phyloP scores from a whole-genome alignment of 2,113 vertebrate genomes.

The Choloepus hoffmanni region DNA sequence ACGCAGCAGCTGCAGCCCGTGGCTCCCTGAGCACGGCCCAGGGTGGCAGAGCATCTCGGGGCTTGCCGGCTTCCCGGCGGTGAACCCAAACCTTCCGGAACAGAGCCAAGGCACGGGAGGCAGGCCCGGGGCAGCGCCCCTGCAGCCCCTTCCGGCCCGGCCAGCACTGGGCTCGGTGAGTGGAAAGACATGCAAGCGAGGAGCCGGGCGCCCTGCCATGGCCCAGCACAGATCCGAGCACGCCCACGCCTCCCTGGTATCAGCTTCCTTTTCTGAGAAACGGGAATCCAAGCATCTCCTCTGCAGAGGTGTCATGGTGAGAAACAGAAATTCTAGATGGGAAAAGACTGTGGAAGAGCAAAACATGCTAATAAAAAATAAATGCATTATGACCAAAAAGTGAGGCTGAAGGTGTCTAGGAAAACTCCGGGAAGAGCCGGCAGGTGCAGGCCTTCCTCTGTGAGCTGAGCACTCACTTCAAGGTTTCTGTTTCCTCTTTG shows the following conservation, averaged over 20 bases:
- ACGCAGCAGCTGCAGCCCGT: background rate
- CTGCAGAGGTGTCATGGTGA: background rate
- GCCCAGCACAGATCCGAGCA: background rate
- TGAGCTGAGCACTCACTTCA: conserved; percentile 62
- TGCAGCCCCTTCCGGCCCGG: fast-evolving
- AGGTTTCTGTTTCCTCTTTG: conserved; percentile 59
- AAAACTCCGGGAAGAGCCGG: background rate
- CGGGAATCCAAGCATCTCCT: background rate
- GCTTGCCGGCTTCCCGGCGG: background rate
- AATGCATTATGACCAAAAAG: background rate
- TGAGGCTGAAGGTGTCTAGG: background rate
- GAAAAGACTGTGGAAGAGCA: background rate
- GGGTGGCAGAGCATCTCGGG: background rate
- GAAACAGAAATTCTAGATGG: background rate
- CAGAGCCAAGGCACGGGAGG: background rate
- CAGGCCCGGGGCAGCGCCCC: background rate
- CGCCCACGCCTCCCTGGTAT: background rate
- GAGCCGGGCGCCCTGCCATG: fast-evolving
- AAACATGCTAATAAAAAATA: background rate
- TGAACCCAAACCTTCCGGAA: background rate
- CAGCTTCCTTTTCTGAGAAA: background rate
- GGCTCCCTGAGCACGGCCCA: background rate
- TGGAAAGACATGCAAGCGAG: conserved; percentile 52
- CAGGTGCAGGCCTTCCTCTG: background rate
- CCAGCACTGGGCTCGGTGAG: background rate